Base-by-base conservation (phyloP, 2,888 invertebrate genomes). In the Cheilosia impressa region DNA sequence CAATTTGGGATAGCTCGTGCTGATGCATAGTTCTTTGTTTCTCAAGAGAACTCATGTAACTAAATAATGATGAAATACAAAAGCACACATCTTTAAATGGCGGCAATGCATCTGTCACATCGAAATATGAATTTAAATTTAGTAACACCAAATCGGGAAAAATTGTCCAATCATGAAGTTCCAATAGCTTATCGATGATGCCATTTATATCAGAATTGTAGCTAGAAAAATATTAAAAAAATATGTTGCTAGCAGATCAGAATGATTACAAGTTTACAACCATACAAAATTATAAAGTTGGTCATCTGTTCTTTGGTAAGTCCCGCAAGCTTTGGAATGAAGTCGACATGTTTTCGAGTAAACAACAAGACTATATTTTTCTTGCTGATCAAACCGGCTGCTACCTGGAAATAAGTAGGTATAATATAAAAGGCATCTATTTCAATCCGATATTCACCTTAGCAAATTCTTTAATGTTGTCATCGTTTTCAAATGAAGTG, bases 111-210 rank as follows among this genome's bases (percentile, higher is more conserved):
- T 34, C 24, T 0, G 9, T 52, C 17, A 22, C 41, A 58, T 69
- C 41, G 27, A 65, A 68, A 58, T 31, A 75, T 0, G 76, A 82
- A 80, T 76, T 85, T 38, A 76, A 71, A 63, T 88, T 71, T 2
- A 88, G 5, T 1, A 88, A 58, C 5, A 87, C 68, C 0, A 87
- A 38, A 41, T 73, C 82, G 1, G 87, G 87, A 15, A 77, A 2
- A 52, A 88, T 77, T 9, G 53, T 62, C 87, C 87, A 88, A 19
- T 77, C 58, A 15, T 88, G 88, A 3, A 87, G 60, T 68, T 88
- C 85, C 24, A 88, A 63, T 1, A 88, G 52, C 50, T 87, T 88
- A 2, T 15, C 22, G 7, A 82, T 78, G 1, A 83, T 17, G 13
- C 57, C 55, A 17, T 80, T 50, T 13, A 87, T 22, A 55, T 87